Percentiles rank a stretch among this genome's conserved stretches.
Conservation (phyloP, 2,113 vertebrate species). For the Acinonyx jubatus region DNA sequence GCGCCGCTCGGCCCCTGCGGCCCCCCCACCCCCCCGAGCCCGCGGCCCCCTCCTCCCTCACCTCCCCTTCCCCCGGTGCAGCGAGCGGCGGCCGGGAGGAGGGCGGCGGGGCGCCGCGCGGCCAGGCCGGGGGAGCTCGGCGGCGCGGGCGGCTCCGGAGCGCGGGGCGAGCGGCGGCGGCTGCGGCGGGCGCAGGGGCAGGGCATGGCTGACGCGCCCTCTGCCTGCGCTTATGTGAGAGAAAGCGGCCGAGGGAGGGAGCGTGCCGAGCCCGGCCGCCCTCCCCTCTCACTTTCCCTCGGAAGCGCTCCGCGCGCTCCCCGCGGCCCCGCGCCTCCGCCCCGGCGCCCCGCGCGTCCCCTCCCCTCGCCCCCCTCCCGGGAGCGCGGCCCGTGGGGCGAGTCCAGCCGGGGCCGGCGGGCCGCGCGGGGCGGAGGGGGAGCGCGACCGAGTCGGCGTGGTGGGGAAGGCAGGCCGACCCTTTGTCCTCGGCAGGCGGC, state of each 20-base stretch:
- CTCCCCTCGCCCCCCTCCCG: background rate
- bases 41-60: constrained; percentile 41
- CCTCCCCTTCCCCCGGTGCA: background rate
- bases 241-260: constrained; percentile 75
- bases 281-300: constrained; percentile 30
- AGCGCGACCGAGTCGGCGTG: fast-evolving
- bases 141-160: constrained; percentile 62
- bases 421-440: background rate
- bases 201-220: constrained; percentile 86
- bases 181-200: constrained; percentile 75
- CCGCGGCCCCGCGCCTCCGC: background rate
- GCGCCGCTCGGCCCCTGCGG: background rate
- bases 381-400: background rate
- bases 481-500: background rate
- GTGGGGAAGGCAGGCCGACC: background rate
- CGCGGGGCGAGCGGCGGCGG: constrained; percentile 71
- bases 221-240: constrained; percentile 82
- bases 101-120: constrained; percentile 48
- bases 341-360: background rate
- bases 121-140: constrained; percentile 60
- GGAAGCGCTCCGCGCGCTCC: background rate
- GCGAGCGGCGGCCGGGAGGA: constrained; percentile 25
- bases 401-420: background rate
- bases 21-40: background rate
- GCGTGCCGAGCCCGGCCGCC: constrained; percentile 62